These are phyloP conservation scores for Agrochola litura DNA, from an alignment of 2,888 invertebrate genomes.

Conservation along the genomic window DNA sequence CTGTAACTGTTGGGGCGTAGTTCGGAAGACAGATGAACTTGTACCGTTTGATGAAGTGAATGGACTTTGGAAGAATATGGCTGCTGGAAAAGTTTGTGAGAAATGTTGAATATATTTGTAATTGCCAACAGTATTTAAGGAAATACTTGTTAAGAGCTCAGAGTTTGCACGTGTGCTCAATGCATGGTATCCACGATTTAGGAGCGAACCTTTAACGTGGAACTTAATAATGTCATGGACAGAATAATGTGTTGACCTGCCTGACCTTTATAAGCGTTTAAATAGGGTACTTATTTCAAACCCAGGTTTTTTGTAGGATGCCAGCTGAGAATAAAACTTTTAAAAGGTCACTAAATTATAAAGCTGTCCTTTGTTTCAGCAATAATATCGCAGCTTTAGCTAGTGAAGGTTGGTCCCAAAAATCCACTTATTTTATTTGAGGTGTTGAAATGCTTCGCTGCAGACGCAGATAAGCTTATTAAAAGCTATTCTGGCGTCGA, in stretches of 20 bases:
- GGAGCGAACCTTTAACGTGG: background rate
- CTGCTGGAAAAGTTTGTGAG: slow-evolving; percentile 11
- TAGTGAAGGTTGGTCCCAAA: slow-evolving; percentile 28
- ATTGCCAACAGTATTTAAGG: background rate
- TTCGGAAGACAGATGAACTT: slow-evolving; percentile 47
- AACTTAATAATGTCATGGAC: background rate
- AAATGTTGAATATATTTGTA: slow-evolving; percentile 12
- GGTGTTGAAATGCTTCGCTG: slow-evolving; percentile 61
- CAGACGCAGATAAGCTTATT: slow-evolving; percentile 70
- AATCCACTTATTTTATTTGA: slow-evolving; percentile 60
- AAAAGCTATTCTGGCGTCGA: slow-evolving; percentile 59
- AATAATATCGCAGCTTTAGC: slow-evolving; percentile 16
- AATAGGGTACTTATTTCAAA: background rate
- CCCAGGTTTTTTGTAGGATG: background rate
- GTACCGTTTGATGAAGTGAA: slow-evolving; percentile 43
- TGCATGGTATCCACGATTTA: background rate
- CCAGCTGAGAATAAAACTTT: background rate
- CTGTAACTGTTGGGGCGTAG: slow-evolving; percentile 40
- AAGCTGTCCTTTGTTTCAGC: slow-evolving; percentile 21
- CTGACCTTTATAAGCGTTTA: background rate
- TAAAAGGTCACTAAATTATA: slow-evolving; percentile 13
- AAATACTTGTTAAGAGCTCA: background rate
- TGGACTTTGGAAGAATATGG: slow-evolving; percentile 15
- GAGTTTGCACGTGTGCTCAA: background rate
- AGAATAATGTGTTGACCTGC: background rate